Conservation (phyloP, 1,140 invertebrate genomes). For the Conus betulinus region DNA sequence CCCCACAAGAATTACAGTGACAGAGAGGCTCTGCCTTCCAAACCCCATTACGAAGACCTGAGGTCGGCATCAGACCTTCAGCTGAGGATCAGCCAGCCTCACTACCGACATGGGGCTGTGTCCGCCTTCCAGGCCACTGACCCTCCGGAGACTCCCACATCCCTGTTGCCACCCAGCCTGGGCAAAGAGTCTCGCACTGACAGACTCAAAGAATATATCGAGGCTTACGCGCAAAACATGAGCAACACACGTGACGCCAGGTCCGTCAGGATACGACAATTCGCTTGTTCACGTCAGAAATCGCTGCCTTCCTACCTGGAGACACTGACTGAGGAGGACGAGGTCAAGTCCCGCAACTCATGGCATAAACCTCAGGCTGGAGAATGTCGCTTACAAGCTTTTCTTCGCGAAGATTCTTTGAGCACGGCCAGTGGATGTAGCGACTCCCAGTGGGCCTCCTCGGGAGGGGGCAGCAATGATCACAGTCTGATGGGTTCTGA, state of each 20-base stretch:
- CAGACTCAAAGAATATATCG: conserved; percentile 37
- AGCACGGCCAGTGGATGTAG: background rate
- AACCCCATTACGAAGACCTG: conserved; percentile 6
- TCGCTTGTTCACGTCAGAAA: conserved; percentile 61
- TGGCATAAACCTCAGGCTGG: conserved; percentile 44
- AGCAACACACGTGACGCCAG: background rate
- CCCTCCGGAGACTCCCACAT: background rate
- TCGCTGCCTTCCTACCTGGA: conserved; percentile 67
- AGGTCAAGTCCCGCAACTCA: conserved; percentile 49
- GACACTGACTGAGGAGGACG: conserved; percentile 67
- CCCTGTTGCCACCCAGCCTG: background rate
- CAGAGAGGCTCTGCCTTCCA: background rate
- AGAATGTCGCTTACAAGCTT: conserved; percentile 31
- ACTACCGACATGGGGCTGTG: background rate
- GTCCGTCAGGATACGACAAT: conserved; percentile 51
- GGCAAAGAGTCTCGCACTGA: conserved; percentile 17
- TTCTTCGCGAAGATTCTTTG: conserved; percentile 23
- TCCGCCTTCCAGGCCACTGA: background rate
- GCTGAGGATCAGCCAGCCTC: background rate
- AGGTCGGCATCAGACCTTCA: conserved; percentile 25
- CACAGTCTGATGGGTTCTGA: conserved; percentile 31
- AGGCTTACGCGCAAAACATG: conserved; percentile 25
- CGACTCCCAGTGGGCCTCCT: background rate
- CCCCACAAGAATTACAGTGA: background rate
- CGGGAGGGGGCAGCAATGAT: conserved; percentile 23